Percentiles rank a stretch among this genome's conserved stretches.
phyloP scores from a whole-genome alignment of 2,888 invertebrate species.

The Amiota minor region DNA sequence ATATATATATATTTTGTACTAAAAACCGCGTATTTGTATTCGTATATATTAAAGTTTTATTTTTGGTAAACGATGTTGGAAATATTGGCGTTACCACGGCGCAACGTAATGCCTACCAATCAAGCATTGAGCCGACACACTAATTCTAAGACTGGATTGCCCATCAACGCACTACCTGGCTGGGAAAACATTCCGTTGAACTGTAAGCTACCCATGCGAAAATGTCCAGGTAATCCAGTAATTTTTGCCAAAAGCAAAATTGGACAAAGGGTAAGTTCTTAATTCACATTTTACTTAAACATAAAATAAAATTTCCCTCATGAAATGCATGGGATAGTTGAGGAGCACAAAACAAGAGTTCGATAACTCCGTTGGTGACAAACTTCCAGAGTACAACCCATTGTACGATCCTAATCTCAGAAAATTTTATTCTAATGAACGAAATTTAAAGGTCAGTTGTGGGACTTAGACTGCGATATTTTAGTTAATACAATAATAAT shows the following conservation, averaged over 20 bases:
- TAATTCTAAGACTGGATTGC: constrained; percentile 51
- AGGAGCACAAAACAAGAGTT: constrained; percentile 64
- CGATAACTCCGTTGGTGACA: constrained; percentile 60
- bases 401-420: constrained; percentile 77
- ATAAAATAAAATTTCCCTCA: not conserved
- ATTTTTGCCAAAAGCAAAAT: constrained; percentile 65
- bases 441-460: constrained; percentile 62
- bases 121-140: not conserved
- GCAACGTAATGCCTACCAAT: constrained; percentile 32
- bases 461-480: not conserved
- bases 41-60: too few relatives aligned
- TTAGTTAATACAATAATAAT: constrained; percentile 53
- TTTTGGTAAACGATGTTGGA: too few relatives aligned
- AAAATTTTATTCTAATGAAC: constrained; percentile 74
- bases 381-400: constrained; percentile 75
- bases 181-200: constrained; percentile 63
- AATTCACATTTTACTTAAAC: not conserved
- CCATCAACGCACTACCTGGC: constrained; percentile 63
- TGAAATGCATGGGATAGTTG: constrained; percentile 35
- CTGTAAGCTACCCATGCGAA: constrained; percentile 64
- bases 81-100: constrained; percentile 51
- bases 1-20: too few relatives aligned
- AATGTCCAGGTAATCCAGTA: constrained; percentile 63
- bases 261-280: constrained; percentile 58
- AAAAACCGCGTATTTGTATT: not conserved